These are phyloP conservation scores for Myotis davidii DNA, from an alignment of 2,113 vertebrate genomes.

Conservation along the genomic window DNA sequence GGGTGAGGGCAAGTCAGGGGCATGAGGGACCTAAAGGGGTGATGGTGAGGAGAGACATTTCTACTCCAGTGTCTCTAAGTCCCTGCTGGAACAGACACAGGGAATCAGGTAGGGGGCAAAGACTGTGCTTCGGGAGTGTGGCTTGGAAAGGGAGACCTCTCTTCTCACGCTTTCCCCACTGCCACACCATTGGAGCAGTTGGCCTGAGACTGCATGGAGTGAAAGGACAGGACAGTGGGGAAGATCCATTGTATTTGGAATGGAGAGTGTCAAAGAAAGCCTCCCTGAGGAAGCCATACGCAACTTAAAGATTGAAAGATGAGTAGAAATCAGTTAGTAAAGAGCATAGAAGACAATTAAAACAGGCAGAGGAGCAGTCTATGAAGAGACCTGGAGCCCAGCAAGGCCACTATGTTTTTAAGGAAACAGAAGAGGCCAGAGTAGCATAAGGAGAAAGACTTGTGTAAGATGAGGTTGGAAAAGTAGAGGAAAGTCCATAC, in stretches of 20 bases:
- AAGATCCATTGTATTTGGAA: neutral
- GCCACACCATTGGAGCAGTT: neutral
- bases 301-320: neutral
- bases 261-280: neutral
- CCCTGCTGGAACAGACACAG: neutral
- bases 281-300: neutral
- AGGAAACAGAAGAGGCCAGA: slow-evolving; percentile 5
- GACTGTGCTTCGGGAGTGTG: neutral
- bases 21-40: neutral
- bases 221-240: neutral
- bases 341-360: neutral
- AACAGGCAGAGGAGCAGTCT: neutral
- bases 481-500: neutral
- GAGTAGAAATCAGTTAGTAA: neutral
- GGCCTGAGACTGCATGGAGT: neutral
- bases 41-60: neutral
- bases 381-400: neutral
- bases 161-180: neutral
- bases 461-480: neutral
- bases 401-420: neutral
- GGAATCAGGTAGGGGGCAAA: neutral
- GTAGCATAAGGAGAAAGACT: neutral
- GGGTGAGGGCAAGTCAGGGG: neutral
- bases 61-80: neutral
- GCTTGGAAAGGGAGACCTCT: neutral